Evolutionary conservation across 1,140 invertebrate species (phyloP).

Genomic region (Procambarus virginalis): DNA sequence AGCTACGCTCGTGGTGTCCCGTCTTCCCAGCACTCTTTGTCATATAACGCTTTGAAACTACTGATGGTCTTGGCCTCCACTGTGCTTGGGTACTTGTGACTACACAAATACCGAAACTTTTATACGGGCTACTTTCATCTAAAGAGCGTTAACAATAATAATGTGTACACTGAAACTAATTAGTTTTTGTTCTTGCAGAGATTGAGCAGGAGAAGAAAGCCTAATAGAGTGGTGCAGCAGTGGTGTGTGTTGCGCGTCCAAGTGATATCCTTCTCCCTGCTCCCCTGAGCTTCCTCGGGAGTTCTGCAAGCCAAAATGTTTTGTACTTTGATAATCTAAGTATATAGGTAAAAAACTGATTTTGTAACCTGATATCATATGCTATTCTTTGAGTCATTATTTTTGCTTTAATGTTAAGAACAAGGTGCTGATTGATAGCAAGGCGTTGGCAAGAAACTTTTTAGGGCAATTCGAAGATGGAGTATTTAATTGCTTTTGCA

Average conservation of each 20-base stretch:
- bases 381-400: conserved; percentile 47
- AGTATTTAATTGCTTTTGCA: conserved; percentile 35
- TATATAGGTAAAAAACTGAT: conserved; percentile 63
- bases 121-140: no score
- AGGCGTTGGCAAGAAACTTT: conserved; percentile 57
- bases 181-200: conserved; percentile 23
- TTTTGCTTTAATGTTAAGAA: conserved; percentile 42
- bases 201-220: conserved; percentile 64
- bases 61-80: no score
- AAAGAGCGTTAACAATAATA: background rate
- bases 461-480: conserved; percentile 22
- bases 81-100: no score
- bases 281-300: conserved; percentile 29
- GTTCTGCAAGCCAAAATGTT: conserved; percentile 63
- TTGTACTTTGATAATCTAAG: conserved; percentile 68
- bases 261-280: conserved; percentile 35
- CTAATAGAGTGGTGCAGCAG: conserved; percentile 41
- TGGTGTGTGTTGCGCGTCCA: conserved; percentile 3
- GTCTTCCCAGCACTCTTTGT: no score
- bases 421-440: conserved; percentile 59
- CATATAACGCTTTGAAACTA: no score
- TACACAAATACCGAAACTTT: no score
- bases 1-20: no score
- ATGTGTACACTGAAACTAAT: background rate
- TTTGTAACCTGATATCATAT: conserved; percentile 61